Conservation (phyloP, 2,797 vertebrate genomes). For the Leuciscus waleckii region DNA sequence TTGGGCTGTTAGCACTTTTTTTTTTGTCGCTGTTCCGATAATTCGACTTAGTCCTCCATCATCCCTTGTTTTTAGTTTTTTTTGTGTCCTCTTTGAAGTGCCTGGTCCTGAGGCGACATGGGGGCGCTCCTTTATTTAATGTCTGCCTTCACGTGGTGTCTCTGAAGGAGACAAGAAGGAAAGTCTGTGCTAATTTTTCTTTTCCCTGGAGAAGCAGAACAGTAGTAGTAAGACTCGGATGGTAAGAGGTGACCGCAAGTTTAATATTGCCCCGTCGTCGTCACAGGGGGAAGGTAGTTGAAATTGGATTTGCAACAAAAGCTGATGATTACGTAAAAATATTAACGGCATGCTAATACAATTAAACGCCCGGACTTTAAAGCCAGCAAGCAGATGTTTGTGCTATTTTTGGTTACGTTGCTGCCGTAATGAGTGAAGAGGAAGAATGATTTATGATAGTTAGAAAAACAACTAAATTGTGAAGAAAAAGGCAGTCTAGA, state of each 20-base stretch:
- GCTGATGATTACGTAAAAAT: slow-evolving; percentile 47
- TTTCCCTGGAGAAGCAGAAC: slow-evolving; percentile 33
- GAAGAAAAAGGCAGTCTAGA: neutral
- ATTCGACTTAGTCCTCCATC: slow-evolving; percentile 39
- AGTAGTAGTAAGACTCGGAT: slow-evolving; percentile 23
- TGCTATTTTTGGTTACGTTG: slow-evolving; percentile 22
- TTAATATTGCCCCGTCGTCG: slow-evolving; percentile 28
- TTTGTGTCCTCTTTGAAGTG: slow-evolving; percentile 44
- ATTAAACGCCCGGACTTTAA: slow-evolving; percentile 47
- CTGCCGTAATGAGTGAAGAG: slow-evolving; percentile 22
- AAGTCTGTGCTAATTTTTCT: slow-evolving; percentile 32
- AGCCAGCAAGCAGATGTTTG: slow-evolving; percentile 44
- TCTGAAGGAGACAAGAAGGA: slow-evolving; percentile 27
- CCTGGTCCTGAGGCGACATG: slow-evolving; percentile 21
- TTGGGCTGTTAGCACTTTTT: neutral
- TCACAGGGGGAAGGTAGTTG: neutral
- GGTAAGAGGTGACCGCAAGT: slow-evolving; percentile 44
- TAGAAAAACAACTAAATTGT: neutral
- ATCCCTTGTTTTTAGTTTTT: slow-evolving; percentile 5
- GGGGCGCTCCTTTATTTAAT: slow-evolving; percentile 35
- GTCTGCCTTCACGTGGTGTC: slow-evolving; percentile 35
- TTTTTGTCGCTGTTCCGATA: slow-evolving; percentile 11
- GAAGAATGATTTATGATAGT: slow-evolving; percentile 1
- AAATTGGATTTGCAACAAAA: slow-evolving; percentile 45
- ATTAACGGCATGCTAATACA: slow-evolving; percentile 45